These are phyloP conservation scores for Sander vitreus DNA, from an alignment of 2,113 vertebrate species.

Conservation along the genomic window DNA sequence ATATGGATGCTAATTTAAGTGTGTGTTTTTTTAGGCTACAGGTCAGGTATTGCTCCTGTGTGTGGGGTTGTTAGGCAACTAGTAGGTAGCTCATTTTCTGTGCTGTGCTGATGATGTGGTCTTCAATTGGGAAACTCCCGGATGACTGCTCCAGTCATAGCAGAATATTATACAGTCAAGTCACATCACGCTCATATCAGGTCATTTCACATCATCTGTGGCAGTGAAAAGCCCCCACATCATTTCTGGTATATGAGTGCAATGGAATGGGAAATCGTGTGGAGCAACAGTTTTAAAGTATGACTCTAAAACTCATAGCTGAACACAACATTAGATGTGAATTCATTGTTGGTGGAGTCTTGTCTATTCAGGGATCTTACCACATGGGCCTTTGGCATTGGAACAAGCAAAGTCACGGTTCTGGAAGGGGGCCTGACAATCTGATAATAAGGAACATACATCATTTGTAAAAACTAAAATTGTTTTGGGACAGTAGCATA, in stretches of 20 bases:
- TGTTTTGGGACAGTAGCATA: neutral
- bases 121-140: constrained; percentile 49
- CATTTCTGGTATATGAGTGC: constrained; percentile 8
- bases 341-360: neutral
- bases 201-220: constrained; percentile 13
- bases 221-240: neutral
- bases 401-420: constrained; percentile 17
- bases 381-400: neutral
- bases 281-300: neutral
- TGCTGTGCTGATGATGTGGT: constrained; percentile 17
- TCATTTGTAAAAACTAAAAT: too few species aligned
- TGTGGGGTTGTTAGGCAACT: constrained; percentile 56
- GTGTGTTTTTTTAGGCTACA: constrained; percentile 28
- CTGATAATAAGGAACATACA: neutral
- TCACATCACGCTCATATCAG: constrained; percentile 26
- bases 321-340: neutral
- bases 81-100: constrained; percentile 15
- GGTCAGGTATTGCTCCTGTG: constrained; percentile 45
- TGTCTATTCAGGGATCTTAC: constrained; percentile 10
- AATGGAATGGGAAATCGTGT: neutral
- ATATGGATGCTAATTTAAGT: constrained; percentile 67
- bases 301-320: neutral
- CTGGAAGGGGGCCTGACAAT: neutral
- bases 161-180: constrained; percentile 27
- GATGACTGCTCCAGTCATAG: constrained; percentile 11